These are phyloP conservation scores for Tachuris rubrigastra DNA, from an alignment of 2,113 vertebrate genomes.

Conservation along the genomic window DNA sequence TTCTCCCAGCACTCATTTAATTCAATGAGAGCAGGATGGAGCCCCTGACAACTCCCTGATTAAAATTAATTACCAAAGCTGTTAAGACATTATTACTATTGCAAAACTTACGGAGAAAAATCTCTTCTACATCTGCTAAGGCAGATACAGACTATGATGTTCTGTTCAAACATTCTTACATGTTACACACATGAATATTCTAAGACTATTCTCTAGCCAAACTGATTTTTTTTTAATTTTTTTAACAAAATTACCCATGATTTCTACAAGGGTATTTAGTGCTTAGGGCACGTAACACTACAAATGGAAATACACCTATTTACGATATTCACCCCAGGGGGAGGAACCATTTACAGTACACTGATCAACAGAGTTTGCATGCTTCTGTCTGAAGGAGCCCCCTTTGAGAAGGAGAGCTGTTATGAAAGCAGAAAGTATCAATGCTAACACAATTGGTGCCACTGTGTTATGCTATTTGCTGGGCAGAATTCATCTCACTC, in stretches of 20 bases:
- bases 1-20: not conserved
- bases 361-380: slow-evolving; percentile 12
- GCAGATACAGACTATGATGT: not conserved
- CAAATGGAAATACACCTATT: not conserved
- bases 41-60: not conserved
- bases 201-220: not conserved
- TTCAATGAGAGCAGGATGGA: not conserved
- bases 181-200: not conserved
- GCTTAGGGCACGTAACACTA: not conserved
- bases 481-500: not conserved
- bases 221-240: not conserved
- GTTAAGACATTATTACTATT: not conserved
- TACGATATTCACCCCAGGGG: not conserved
- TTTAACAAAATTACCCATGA: not conserved
- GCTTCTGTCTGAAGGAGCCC: not conserved
- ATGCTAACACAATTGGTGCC: slow-evolving; percentile 19
- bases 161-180: not conserved
- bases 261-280: not conserved
- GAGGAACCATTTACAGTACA: not conserved
- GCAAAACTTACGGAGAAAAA: slow-evolving; percentile 14
- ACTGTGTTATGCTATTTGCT: not conserved
- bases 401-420: not conserved
- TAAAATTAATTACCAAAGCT: not conserved
- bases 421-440: slow-evolving; percentile 25
- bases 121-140: not conserved